Base-by-base conservation (phyloP, 2,888 invertebrate genomes). In the Latrodectus elegans region DNA sequence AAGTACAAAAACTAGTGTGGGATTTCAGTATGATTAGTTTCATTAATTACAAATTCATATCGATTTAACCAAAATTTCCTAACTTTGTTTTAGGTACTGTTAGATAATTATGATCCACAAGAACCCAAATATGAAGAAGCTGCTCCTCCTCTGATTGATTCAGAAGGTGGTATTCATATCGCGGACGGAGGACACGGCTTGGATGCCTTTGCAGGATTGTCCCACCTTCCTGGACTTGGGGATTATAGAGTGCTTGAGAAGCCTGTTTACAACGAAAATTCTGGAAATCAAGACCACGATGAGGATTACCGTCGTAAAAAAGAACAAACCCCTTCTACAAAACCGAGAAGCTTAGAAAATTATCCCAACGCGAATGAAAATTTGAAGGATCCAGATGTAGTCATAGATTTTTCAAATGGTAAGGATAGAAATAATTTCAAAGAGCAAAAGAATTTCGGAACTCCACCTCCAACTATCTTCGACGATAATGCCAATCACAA, bases 81-180 rank as follows among this genome's bases (percentile, higher is more conserved):
- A 38, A 6, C 38, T 26, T 60, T 55, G 22, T 65, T 67, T 17
- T 15, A 87, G 86, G 53, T 76, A 26, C 81, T 85, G 55, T 68
- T 79, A 15, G 83, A 88, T 79, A 83, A 75, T 26, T 89, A 87
- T 73, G 90, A 90, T 67, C 89, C 89, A 51, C 90, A 90, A 75
- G 89, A 86, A 51, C 90, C 90, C 15, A 70, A 81, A 51, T 90
- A 74, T 67, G 90, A 90, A 26, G 90, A 90, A 79, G 90, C 90
- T 8, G 89, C 90, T 53, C 89, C 90, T 11, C 89, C 90, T 1
- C 64, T 90, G 10, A 87, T 90, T 12, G 90, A 90, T 77, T 88
- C 89, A 4, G 89, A 90, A 78, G 90, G 90, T 26, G 89, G 89
- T 8, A 89, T 90, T 53, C 90, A 90, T 64, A 88, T 76, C n/a